Conservation (phyloP, 2,113 vertebrate species). For the Melanocharis versteri region DNA sequence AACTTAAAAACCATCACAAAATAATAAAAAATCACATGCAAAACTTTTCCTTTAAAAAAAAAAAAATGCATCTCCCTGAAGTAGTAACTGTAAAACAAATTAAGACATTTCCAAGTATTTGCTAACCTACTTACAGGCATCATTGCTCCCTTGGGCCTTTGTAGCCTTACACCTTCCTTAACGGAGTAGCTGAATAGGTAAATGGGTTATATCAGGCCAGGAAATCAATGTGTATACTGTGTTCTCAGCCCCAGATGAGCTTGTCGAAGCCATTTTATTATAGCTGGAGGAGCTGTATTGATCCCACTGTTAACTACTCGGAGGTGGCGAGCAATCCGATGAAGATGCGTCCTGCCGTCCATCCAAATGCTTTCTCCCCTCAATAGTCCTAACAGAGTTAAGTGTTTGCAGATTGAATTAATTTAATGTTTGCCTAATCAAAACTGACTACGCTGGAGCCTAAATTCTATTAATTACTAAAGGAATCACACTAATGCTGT, state of each 20-base stretch:
- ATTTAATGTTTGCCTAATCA: conserved; percentile 79
- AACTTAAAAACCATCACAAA: neutral
- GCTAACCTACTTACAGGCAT: conserved; percentile 79
- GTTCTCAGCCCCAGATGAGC: conserved; percentile 77
- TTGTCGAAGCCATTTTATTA: conserved; percentile 82
- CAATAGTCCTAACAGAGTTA: conserved; percentile 64
- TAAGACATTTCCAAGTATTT: conserved; percentile 80
- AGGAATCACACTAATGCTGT: conserved; percentile 66
- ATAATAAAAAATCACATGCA: neutral
- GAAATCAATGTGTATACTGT: conserved; percentile 84
- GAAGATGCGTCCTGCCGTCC: conserved; percentile 75
- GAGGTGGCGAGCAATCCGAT: conserved; percentile 77
- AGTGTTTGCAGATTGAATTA: conserved; percentile 76
- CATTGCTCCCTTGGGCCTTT: conserved; percentile 78
- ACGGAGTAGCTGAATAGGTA: conserved; percentile 82
- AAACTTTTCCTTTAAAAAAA: neutral
- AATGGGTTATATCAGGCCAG: conserved; percentile 82
- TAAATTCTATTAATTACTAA: conserved; percentile 80
- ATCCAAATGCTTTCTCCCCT: conserved; percentile 65
- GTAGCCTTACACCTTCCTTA: conserved; percentile 79
- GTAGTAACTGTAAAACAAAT: conserved; percentile 69
- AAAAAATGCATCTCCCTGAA: conserved; percentile 34
- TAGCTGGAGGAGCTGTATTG: conserved; percentile 81
- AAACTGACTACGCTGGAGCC: conserved; percentile 73
- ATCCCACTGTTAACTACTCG: conserved; percentile 77